phyloP scores from a whole-genome alignment of 2,797 vertebrate species.

The Eospalax fontanierii region DNA sequence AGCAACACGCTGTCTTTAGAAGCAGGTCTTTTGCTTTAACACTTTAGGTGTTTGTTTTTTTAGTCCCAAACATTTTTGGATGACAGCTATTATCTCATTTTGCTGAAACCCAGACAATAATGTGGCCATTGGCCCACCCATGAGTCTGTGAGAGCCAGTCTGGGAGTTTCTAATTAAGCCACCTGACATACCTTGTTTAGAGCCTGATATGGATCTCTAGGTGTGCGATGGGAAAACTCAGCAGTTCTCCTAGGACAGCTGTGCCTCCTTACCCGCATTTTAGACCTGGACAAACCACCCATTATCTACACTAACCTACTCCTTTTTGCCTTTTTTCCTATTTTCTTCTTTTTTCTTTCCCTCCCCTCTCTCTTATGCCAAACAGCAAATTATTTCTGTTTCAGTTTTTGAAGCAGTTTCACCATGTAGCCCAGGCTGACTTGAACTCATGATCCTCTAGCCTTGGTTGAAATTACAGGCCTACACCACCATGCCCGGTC shows the following conservation, averaged over 20 bases:
- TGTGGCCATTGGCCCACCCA: slow-evolving; percentile 3
- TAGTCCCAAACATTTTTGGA: slow-evolving; percentile 34
- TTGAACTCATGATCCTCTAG: neutral
- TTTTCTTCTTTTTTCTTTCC: neutral
- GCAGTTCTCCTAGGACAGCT: slow-evolving; percentile 26
- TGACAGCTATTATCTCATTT: slow-evolving; percentile 62
- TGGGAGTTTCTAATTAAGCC: slow-evolving; percentile 67
- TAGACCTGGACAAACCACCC: neutral
- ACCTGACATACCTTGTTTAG: slow-evolving; percentile 49
- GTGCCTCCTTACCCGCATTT: slow-evolving; percentile 34
- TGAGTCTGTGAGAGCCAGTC: slow-evolving; percentile 35
- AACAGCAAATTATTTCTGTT: slow-evolving; percentile 2
- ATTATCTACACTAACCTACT: neutral
- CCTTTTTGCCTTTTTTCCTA: neutral
- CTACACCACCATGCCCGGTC: neutral
- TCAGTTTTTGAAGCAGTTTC: neutral
- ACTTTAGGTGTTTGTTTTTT: neutral
- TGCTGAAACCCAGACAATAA: slow-evolving; percentile 58
- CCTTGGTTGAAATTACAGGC: neutral
- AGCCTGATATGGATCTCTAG: slow-evolving; percentile 45
- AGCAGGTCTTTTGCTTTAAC: slow-evolving; percentile 21
- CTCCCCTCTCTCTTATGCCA: neutral
- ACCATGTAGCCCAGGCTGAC: neutral
- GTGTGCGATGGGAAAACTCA: slow-evolving; percentile 1
- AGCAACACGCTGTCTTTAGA: neutral